These are phyloP conservation scores for Natrix natrix DNA, from an alignment of 2,797 vertebrate species.

Conservation along the genomic window DNA sequence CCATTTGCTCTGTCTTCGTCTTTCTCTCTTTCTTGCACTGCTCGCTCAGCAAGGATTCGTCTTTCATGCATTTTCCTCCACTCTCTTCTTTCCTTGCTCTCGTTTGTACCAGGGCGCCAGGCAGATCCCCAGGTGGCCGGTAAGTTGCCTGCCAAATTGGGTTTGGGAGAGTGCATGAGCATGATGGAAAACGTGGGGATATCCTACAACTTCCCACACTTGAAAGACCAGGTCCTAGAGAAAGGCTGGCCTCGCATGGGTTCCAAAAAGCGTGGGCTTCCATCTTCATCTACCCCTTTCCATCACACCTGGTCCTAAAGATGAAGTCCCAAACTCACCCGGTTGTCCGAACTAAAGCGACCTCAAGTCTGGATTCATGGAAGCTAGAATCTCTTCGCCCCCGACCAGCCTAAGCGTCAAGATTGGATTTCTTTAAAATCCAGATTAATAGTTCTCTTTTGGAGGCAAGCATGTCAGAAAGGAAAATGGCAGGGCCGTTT, in stretches of 20 bases:
- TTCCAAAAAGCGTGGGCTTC: not conserved
- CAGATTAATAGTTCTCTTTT: not conserved
- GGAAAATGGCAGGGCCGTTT: not conserved
- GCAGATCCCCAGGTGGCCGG: constrained; percentile 17
- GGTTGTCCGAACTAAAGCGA: not conserved
- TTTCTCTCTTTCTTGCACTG: not conserved
- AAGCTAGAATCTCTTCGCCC: not conserved
- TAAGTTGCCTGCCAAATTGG: constrained; percentile 24
- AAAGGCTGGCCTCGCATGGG: not conserved
- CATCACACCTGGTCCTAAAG: not conserved
- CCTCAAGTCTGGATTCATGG: not conserved
- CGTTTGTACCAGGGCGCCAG: constrained; percentile 22
- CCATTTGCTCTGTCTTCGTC: not conserved
- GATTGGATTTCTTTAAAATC: not conserved
- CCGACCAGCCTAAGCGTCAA: not conserved
- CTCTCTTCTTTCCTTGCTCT: constrained; percentile 15
- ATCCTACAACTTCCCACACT: too few relatives aligned
- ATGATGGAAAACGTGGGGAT: not conserved
- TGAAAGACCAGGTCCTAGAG: not conserved
- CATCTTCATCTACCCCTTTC: not conserved
- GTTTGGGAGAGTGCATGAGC: not conserved
- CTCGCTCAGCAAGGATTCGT: not conserved
- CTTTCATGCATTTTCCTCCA: constrained; percentile 23
- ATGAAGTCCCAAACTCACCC: not conserved
- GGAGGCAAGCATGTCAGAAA: not conserved